These are phyloP conservation scores for Picathartes gymnocephalus DNA, from an alignment of 2,113 vertebrate species.

Conservation along the genomic window DNA sequence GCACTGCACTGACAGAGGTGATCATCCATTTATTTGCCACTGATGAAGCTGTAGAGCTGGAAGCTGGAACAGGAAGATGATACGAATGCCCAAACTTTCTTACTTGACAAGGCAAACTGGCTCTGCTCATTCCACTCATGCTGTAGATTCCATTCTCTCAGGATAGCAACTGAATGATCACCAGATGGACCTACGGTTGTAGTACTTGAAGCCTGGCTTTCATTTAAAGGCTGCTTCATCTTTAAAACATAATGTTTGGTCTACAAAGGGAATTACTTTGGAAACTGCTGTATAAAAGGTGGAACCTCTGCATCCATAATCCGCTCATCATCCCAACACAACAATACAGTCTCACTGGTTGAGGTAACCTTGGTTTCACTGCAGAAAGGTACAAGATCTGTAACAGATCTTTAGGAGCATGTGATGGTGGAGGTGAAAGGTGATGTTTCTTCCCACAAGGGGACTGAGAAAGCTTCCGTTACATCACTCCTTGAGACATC, in stretches of 20 bases:
- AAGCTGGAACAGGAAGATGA: background rate
- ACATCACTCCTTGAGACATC: too few species aligned
- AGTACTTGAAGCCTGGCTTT: background rate
- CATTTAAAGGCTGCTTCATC: background rate
- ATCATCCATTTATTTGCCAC: background rate
- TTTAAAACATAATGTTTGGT: background rate
- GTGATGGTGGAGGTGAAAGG: background rate
- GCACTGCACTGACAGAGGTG: background rate
- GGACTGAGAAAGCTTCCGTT: too few species aligned
- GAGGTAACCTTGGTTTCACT: background rate
- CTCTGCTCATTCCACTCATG: background rate
- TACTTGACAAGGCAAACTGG: conserved; percentile 53
- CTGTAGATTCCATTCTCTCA: background rate
- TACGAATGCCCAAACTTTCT: conserved; percentile 6
- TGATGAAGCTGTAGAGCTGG: background rate
- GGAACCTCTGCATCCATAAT: background rate
- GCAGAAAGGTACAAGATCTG: conserved; percentile 4
- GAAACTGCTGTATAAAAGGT: conserved; percentile 35
- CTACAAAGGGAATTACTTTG: conserved; percentile 19
- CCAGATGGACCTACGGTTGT: background rate
- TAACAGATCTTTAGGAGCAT: conserved; percentile 1
- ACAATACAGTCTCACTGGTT: background rate
- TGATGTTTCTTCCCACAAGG: background rate
- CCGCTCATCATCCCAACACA: background rate
- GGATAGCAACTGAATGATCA: background rate